Evolutionary conservation across 2,113 vertebrate species (phyloP), one percentile per base, ranked within the genome.

Genomic region (Pseudopipra pipra): DNA sequence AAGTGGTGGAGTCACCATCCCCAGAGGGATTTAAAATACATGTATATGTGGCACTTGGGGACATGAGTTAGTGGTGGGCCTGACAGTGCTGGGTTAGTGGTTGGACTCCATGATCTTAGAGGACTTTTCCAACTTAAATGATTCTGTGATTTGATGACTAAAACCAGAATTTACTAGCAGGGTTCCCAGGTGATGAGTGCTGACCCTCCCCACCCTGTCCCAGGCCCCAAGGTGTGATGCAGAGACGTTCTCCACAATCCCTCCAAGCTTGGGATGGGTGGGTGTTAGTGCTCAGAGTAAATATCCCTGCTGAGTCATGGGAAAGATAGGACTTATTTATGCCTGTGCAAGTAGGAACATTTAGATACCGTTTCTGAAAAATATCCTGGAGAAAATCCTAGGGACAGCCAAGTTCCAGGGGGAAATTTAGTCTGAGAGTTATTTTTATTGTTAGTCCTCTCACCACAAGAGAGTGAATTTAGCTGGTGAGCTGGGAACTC

Each of bases 71-170:
- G 1, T 35, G 18, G 33, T 25, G 54, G 33, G 20, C 19, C 30
- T 82, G 87, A 16, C 46, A 67, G 46, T 67, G 70, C 46, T 56
- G 58, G 35, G 14, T 17, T 35, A 56, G 56, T n/a, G n/a, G 46
- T 30, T 82, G 33, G 16, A 18, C 39, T 41, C 3, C 6, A 3
- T 28, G 33, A 21, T 22, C 14, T 54, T 19, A 5, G 46, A 25
- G 9, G 24, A 30, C 4, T 70, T 70, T 61, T 47, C n/a, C 46
- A 68, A 4, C 28, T 54, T 31, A 6, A 76, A 11, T 4, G 14
- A 8, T 61, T 31, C 39, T 7, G 14, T 3, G 37, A 6, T n/a
- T 54, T 5, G 21, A 0, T 62, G 46, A 5, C 55, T 37, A 16
- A 55, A 84, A 67, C 30, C 41, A 77, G 65, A 23, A 54, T 77